Percentiles rank a stretch among this genome's conserved stretches.
phyloP scores from a whole-genome alignment of 2,888 invertebrate genomes.

The Cryptus armator region DNA sequence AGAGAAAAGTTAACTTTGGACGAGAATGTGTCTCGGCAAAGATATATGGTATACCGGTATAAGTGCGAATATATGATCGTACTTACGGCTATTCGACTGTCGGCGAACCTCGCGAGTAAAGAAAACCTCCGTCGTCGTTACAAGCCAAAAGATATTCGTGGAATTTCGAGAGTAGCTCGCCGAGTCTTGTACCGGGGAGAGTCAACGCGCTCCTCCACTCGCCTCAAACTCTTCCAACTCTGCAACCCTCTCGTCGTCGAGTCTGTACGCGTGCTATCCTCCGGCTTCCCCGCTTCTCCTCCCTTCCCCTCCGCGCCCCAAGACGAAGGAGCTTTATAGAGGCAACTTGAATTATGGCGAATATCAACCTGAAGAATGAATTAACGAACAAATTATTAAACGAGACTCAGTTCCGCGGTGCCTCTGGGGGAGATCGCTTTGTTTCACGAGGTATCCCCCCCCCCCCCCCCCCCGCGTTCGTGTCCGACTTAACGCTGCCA shows the following conservation, averaged over 20 bases:
- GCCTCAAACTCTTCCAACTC: no score
- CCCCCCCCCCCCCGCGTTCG: neutral
- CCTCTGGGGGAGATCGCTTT: neutral
- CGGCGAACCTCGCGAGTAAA: neutral
- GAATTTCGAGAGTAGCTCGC: constrained; percentile 74
- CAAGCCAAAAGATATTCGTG: constrained; percentile 75
- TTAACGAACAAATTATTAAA: neutral
- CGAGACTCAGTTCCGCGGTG: neutral
- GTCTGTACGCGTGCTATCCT: neutral
- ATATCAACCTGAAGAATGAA: neutral
- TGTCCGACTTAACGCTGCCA: neutral
- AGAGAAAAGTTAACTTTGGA: constrained; percentile 11
- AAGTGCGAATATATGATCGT: neutral
- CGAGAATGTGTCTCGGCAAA: neutral
- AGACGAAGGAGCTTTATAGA: neutral
- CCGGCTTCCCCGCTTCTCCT: neutral
- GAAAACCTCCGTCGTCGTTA: constrained; percentile 20
- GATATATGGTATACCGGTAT: neutral
- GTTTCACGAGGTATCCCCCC: neutral
- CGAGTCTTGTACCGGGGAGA: constrained; percentile 65
- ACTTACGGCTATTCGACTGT: neutral
- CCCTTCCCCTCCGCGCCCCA: neutral
- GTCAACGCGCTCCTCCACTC: constrained; percentile 71
- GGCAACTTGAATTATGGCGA: neutral
- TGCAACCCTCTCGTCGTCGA: neutral